Percentiles rank a stretch among this genome's conserved stretches.
These are phyloP conservation scores for Calidris pygmaea DNA, from an alignment of 2,113 vertebrate species.

Conservation along the genomic window DNA sequence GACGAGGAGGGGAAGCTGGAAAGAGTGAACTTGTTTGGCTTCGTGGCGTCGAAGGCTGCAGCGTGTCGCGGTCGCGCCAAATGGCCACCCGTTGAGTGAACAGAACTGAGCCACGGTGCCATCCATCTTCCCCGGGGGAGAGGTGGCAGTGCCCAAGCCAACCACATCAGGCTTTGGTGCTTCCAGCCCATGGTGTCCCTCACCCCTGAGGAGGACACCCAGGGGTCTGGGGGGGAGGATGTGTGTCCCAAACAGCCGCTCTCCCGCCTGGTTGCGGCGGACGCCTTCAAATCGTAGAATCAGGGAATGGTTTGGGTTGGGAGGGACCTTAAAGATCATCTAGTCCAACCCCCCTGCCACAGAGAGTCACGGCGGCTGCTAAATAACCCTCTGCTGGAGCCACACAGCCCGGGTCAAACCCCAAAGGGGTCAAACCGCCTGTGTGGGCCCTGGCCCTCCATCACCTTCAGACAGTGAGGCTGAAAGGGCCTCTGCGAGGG, in stretches of 20 bases:
- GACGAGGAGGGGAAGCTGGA: neutral
- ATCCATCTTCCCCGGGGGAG: fast-evolving
- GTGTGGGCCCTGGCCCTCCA: too few relatives aligned
- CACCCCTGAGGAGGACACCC: neutral
- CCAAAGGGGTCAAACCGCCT: too few relatives aligned
- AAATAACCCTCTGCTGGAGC: too few relatives aligned
- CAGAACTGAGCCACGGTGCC: fast-evolving
- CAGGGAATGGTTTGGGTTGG: too few relatives aligned
- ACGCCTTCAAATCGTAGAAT: fast-evolving
- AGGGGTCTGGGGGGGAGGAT: too few relatives aligned
- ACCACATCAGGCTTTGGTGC: fast-evolving
- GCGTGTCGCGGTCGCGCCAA: fast-evolving
- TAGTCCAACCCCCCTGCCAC: too few relatives aligned
- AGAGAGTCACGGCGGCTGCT: too few relatives aligned
- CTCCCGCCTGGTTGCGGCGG: neutral
- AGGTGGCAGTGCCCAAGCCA: neutral
- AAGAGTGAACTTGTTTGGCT: neutral
- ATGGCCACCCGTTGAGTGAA: too few relatives aligned
- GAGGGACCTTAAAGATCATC: too few relatives aligned
- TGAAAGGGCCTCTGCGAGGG: neutral
- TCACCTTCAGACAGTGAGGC: neutral
- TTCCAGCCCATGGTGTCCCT: neutral
- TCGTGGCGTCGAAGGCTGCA: fast-evolving
- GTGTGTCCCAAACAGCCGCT: neutral
- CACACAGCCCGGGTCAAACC: too few relatives aligned